These are phyloP conservation scores for Chironomus tepperi DNA, from an alignment of 1,140 invertebrate genomes.

Conservation along the genomic window DNA sequence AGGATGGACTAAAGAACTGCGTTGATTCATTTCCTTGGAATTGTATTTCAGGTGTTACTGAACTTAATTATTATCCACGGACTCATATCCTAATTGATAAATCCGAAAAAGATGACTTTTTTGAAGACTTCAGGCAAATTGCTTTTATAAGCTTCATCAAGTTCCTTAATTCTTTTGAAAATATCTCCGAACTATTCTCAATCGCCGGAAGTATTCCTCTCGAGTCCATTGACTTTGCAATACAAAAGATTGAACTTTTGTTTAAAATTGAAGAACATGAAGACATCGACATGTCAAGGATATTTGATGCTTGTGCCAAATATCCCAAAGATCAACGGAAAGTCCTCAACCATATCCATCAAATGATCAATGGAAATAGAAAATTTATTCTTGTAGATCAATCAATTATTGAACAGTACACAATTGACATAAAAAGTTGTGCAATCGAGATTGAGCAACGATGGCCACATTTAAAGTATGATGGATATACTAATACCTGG, in stretches of 20 bases:
- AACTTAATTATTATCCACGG: slow-evolving; percentile 45
- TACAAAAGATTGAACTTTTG: neutral
- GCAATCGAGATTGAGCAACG: neutral
- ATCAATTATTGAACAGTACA: neutral
- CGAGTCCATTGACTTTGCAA: neutral
- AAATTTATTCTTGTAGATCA: neutral
- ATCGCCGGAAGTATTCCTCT: neutral
- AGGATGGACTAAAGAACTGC: slow-evolving; percentile 51
- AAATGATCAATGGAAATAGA: neutral
- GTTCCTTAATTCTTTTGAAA: slow-evolving; percentile 39
- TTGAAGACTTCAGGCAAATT: slow-evolving; percentile 59
- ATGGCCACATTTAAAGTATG: neutral
- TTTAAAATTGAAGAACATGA: neutral
- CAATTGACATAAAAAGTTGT: neutral
- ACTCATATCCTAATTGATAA: slow-evolving; percentile 44
- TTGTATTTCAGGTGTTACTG: slow-evolving; percentile 45
- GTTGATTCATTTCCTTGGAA: slow-evolving; percentile 51
- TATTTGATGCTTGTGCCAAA: neutral
- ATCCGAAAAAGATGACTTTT: slow-evolving; percentile 45
- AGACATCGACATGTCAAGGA: neutral
- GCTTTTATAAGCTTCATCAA: slow-evolving; percentile 73
- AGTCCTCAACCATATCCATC: neutral
- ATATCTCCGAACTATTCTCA: neutral
- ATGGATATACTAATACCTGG: slow-evolving; percentile 20
- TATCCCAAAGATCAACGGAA: neutral